Evolutionary conservation across 2,888 invertebrate genomes (phyloP), one percentile per base, ranked within the genome.

Genomic region (Xiphydria camelus): DNA sequence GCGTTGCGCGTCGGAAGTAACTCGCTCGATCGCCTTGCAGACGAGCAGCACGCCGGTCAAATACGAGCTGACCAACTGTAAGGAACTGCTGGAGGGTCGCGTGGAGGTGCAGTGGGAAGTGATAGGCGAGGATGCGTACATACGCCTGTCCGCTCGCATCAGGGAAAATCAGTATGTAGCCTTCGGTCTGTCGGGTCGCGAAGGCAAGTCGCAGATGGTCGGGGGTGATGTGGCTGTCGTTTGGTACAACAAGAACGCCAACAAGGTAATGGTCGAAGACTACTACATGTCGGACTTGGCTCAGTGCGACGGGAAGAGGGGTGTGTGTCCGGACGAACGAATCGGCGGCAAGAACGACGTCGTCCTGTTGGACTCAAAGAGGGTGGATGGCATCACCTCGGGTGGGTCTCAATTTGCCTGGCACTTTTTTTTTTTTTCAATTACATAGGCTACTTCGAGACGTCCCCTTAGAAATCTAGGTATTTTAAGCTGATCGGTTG

Each of bases 71-170:
- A 85, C 84, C 64, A 94, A 92, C 73, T 94, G 94, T 76, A 86
- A 89, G 50, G 91, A 93, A 73, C 81, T 94, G 57, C 77, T 94
- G 59, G 86, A 89, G 49, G 89, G 88, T 62, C 83, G 88, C 53
- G 77, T 94, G 47, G 93, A 94, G 78, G 88, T 94, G 10, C 86
- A 89, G 55, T 94, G 94, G 94, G 87, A 90, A 64, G 76, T 90
- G 39, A 83, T 87, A 75, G 87, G 81, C 70, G 86, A 88, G 38
- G 82, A 85, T 47, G 82, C 94, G 2, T 86, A 88, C 67, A 85
- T 94, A 40, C 87, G 88, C 21, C 71, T 94, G 31, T 85, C 89
- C 2, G 93, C 89, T 0, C 81, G 86, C 21, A 88, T 93, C 21
- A 79, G 82, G 18, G 89, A 88, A 61, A 89, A 91, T 65, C 89